Evolutionary conservation across 2,888 invertebrate genomes (phyloP).

Genomic region (Agrotis clavis): DNA sequence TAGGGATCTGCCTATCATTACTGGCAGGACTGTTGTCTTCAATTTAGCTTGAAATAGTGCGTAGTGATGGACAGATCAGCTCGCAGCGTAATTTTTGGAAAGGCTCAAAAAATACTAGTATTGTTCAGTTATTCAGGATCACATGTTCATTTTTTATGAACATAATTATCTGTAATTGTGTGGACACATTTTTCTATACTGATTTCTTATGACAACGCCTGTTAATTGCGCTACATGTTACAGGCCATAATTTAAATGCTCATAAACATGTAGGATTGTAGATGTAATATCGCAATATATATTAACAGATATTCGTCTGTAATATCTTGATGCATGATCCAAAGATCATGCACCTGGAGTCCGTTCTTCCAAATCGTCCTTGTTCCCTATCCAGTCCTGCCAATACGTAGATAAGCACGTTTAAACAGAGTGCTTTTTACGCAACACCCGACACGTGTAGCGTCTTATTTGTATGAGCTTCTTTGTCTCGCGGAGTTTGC

Average conservation of each 20-base stretch:
- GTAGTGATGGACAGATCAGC: no score
- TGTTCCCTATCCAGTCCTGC: slow-evolving; percentile 40
- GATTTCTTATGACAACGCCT: not conserved
- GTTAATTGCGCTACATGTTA: not conserved
- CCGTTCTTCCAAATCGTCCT: slow-evolving; percentile 20
- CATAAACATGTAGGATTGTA: not conserved
- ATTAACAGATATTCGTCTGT: not conserved
- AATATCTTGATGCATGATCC: not conserved
- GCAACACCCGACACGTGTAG: slow-evolving; percentile 61
- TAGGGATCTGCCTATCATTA: no score
- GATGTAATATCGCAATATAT: not conserved
- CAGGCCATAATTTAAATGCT: not conserved
- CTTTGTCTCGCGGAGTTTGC: slow-evolving; percentile 62
- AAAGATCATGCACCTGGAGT: slow-evolving; percentile 30
- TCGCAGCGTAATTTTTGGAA: no score
- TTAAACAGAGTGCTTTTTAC: slow-evolving; percentile 55
- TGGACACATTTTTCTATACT: not conserved
- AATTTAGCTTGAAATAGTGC: no score
- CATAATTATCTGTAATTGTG: no score
- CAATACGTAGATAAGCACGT: slow-evolving; percentile 55
- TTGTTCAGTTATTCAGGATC: no score
- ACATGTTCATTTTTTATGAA: no score
- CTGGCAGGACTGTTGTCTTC: no score
- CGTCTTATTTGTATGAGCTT: slow-evolving; percentile 60
- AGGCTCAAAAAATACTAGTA: no score